A percentile compares a stretch with the other conserved stretches of the same genome.
These are phyloP conservation scores for Megaustenia siamemsis DNA, from an alignment of 2,888 invertebrate genomes.

Conservation along the genomic window DNA sequence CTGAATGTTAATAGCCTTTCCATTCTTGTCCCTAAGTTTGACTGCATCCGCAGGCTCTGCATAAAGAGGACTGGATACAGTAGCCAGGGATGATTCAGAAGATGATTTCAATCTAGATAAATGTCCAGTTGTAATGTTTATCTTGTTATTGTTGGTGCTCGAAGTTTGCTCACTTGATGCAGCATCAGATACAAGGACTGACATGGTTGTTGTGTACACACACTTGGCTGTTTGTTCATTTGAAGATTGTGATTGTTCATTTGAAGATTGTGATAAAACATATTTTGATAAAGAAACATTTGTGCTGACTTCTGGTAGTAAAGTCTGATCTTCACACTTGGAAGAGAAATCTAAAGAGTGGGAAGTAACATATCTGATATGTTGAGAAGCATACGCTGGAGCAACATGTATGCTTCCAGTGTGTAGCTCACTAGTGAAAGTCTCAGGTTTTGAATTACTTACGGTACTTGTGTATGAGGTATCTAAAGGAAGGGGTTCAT, in stretches of 20 bases:
- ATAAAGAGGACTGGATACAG: conserved; percentile 71
- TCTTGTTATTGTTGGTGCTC: background rate
- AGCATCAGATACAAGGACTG: conserved; percentile 44
- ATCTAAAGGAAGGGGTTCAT: conserved; percentile 6
- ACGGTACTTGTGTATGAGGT: background rate
- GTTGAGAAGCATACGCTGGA: background rate
- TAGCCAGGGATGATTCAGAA: conserved; percentile 63
- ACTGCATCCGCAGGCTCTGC: conserved; percentile 81
- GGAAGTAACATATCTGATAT: conserved; percentile 45
- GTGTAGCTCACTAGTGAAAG: conserved; percentile 21
- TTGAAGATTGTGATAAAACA: background rate
- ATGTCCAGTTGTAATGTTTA: conserved; percentile 40
- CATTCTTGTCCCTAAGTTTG: conserved; percentile 58
- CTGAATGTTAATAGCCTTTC: conserved; percentile 59
- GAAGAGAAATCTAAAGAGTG: conserved; percentile 42
- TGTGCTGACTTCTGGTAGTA: background rate
- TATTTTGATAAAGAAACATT: background rate
- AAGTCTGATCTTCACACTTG: background rate
- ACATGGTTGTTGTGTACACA: conserved; percentile 50
- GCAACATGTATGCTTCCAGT: conserved; percentile 34
- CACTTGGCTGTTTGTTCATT: conserved; percentile 35
- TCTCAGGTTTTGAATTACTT: background rate
- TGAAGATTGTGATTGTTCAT: background rate
- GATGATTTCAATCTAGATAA: conserved; percentile 60
- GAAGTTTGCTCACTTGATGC: conserved; percentile 24